Conservation (phyloP, 2,888 invertebrate species). For the Mimachlamys varia region DNA sequence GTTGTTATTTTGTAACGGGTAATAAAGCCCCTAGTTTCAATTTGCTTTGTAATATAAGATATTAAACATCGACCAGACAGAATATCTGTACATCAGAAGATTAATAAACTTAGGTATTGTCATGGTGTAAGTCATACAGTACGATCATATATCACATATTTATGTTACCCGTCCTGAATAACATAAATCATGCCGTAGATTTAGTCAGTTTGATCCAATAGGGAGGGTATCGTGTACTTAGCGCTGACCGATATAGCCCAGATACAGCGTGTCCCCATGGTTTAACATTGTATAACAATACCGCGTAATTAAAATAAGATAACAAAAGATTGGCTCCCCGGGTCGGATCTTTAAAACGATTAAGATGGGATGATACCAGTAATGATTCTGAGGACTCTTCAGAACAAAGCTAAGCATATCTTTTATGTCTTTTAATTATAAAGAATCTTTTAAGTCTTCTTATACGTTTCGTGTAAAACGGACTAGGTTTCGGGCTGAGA, state of each 20-base stretch:
- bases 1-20: background rate
- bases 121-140: background rate
- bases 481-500: background rate
- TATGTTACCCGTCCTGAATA: background rate
- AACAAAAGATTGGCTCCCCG: background rate
- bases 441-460: background rate
- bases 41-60: too few relatives aligned
- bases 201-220: too few relatives aligned
- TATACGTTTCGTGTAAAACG: background rate
- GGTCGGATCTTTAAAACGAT: background rate
- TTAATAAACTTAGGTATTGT: background rate
- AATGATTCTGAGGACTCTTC: background rate
- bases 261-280: background rate
- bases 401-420: background rate
- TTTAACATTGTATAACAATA: conserved; percentile 6
- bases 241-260: background rate
- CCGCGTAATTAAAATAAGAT: background rate
- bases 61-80: background rate
- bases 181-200: too few relatives aligned
- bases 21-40: too few relatives aligned
- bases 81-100: background rate
- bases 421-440: conserved; percentile 13
- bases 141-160: background rate
- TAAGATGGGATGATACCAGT: background rate
- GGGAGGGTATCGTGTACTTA: too few relatives aligned